phyloP scores from a whole-genome alignment of 2,888 invertebrate genomes.

The Therioaphis trifolii region DNA sequence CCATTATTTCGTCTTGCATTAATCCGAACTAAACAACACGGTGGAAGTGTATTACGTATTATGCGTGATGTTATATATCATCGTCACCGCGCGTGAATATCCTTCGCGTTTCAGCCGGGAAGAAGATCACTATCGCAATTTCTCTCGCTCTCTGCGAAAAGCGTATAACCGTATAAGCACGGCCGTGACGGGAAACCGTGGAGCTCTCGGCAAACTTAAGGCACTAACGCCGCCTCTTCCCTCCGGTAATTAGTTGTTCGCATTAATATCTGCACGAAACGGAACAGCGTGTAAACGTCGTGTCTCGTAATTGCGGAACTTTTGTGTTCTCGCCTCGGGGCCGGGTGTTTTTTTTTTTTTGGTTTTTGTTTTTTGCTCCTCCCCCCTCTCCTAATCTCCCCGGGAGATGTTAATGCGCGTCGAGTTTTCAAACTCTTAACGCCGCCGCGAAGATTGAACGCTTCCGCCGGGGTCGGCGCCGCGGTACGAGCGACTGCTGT shows the following conservation, averaged over 20 bases:
- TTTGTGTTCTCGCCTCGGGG: constrained; percentile 10
- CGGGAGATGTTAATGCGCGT: too few relatives aligned
- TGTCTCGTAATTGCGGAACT: constrained; percentile 39
- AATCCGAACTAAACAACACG: too few relatives aligned
- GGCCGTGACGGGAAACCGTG: neutral
- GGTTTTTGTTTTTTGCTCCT: neutral
- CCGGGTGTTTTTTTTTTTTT: too few relatives aligned
- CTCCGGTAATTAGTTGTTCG: constrained; percentile 31
- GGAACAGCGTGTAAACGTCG: constrained; percentile 16
- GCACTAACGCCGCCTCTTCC: neutral
- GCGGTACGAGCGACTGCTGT: too few relatives aligned
- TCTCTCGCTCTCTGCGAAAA: too few relatives aligned
- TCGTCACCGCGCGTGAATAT: too few relatives aligned
- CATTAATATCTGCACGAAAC: constrained; percentile 37
- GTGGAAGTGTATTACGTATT: too few relatives aligned
- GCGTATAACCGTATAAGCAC: too few relatives aligned
- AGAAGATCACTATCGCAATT: neutral
- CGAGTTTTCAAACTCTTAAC: constrained; percentile 40
- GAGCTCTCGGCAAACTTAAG: neutral
- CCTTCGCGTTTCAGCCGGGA: too few relatives aligned
- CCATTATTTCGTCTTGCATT: too few relatives aligned
- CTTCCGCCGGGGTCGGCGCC: too few relatives aligned
- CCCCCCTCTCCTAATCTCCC: neutral
- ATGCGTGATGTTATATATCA: too few relatives aligned
- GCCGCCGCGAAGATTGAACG: constrained; percentile 27